Evolutionary conservation across 2,113 vertebrate species (phyloP).

Genomic region (Entelurus aequoreus): DNA sequence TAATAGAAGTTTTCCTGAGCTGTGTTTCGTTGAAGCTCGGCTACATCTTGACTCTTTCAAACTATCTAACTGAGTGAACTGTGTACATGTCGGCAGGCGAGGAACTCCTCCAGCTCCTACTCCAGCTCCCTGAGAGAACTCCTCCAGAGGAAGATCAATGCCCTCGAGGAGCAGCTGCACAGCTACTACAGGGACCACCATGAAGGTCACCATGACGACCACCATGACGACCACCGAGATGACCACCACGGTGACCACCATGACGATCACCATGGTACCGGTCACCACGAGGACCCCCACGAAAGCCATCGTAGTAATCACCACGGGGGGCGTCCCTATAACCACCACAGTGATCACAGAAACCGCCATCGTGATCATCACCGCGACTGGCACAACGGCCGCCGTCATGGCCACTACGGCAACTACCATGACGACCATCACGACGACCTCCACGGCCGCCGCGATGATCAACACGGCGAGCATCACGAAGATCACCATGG

Average conservation of each 20-base stretch:
- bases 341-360: not conserved
- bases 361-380: conserved; percentile 3
- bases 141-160: conserved; percentile 74
- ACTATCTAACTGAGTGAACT: too few species aligned
- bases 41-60: not conserved
- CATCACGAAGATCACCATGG: conserved; percentile 7
- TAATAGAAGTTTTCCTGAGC: too few species aligned
- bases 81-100: conserved; percentile 46
- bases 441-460: not conserved
- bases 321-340: conserved; percentile 8
- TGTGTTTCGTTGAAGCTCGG: not conserved
- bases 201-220: conserved; percentile 15
- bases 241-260: not conserved
- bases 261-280: not conserved
- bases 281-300: conserved; percentile 4
- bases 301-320: conserved; percentile 4
- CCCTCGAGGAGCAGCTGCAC: conserved; percentile 76
- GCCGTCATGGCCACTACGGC: not conserved
- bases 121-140: conserved; percentile 74
- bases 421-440: not conserved
- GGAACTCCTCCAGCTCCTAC: conserved; percentile 76
- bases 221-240: conserved; percentile 7
- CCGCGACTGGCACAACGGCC: not conserved
- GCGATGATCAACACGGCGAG: not conserved
- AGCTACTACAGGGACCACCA: conserved; percentile 48